Percentiles rank a stretch among this genome's conserved stretches.
Evolutionary conservation across 2,888 invertebrate genomes (phyloP).

Genomic region (Tethea ocularis): DNA sequence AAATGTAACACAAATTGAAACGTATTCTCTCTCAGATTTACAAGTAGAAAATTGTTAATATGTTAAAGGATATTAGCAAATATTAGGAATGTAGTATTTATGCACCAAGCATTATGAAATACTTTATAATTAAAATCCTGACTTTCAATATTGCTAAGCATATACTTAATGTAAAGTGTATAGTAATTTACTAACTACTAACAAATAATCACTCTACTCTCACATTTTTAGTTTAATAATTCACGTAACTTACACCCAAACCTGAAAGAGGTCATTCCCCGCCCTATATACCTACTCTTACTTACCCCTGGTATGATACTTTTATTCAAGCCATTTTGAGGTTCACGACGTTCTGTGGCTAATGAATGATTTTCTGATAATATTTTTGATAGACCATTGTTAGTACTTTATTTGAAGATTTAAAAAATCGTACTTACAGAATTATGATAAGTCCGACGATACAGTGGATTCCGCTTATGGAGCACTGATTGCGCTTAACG

Average conservation of each 20-base stretch:
- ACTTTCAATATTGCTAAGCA: no score
- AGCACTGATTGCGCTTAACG: conserved; percentile 67
- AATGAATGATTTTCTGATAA: conserved; percentile 45
- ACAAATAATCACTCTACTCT: no score
- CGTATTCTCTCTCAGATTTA: no score
- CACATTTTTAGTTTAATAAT: not conserved
- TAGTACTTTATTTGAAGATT: not conserved
- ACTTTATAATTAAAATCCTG: no score
- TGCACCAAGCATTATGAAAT: no score
- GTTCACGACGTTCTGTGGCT: conserved; percentile 21
- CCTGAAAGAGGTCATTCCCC: conserved; percentile 56
- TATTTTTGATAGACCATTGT: not conserved
- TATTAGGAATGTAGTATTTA: no score
- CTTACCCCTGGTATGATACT: conserved; percentile 53
- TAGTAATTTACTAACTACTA: no score
- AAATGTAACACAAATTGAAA: no score
- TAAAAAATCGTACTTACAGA: conserved; percentile 52
- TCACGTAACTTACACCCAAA: conserved; percentile 23
- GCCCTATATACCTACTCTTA: conserved; percentile 60
- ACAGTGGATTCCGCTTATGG: conserved; percentile 52
- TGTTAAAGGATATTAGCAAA: no score
- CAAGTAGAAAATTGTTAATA: no score
- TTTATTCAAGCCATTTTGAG: conserved; percentile 35
- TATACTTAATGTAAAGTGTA: no score
- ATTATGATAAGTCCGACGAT: conserved; percentile 48